These are phyloP conservation scores for Atlantisia rogersi DNA, from an alignment of 2,113 vertebrate genomes.

Conservation along the genomic window DNA sequence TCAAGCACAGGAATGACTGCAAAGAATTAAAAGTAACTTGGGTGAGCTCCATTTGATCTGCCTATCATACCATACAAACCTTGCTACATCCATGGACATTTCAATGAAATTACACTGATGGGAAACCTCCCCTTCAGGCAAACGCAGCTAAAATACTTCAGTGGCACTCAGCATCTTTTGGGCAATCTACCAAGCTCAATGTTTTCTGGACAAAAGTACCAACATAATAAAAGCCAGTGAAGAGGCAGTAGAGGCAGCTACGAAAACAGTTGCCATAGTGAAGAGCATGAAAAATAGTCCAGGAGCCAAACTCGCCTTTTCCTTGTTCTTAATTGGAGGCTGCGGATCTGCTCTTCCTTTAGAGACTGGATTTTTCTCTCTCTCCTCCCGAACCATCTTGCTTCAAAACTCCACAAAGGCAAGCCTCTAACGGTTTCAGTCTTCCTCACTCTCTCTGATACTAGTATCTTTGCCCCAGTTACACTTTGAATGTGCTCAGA, in stretches of 20 bases:
- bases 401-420: background rate
- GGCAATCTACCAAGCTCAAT: background rate
- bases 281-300: background rate
- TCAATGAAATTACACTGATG: background rate
- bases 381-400: background rate
- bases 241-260: background rate
- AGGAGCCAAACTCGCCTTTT: background rate
- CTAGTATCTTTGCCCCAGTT: background rate
- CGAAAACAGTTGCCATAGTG: background rate
- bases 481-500: background rate
- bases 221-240: background rate
- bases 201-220: background rate
- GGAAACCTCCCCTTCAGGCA: background rate
- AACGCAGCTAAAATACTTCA: background rate
- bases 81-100: background rate
- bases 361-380: background rate
- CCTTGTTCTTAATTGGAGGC: background rate
- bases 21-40: background rate
- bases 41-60: background rate
- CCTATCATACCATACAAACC: background rate
- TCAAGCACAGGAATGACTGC: background rate
- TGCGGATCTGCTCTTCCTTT: background rate
- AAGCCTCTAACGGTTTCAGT: background rate
- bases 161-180: background rate
- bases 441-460: background rate